Evolutionary conservation across 2,797 vertebrate species (phyloP).

Genomic region (Protonibea diacanthus): DNA sequence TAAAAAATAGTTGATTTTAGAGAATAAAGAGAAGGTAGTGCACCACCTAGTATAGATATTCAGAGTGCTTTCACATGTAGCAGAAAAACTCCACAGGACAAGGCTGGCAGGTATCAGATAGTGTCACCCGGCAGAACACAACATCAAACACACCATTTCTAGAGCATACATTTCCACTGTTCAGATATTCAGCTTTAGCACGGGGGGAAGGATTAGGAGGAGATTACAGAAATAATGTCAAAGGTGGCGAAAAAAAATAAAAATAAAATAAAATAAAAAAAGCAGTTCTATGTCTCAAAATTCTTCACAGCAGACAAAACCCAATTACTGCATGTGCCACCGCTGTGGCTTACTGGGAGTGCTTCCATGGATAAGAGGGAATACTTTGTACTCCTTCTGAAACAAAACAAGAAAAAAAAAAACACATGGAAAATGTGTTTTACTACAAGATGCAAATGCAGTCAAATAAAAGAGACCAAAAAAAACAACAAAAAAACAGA

Average conservation of each 20-base stretch:
- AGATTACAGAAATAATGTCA: slow-evolving; percentile 78
- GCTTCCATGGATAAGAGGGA: slow-evolving; percentile 56
- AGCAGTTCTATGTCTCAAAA: slow-evolving; percentile 45
- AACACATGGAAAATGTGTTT: slow-evolving; percentile 41
- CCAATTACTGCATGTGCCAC: slow-evolving; percentile 52
- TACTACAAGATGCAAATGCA: slow-evolving; percentile 64
- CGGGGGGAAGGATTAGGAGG: slow-evolving; percentile 63
- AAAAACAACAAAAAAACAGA: too few relatives aligned
- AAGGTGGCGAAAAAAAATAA: slow-evolving; percentile 52
- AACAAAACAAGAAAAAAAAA: slow-evolving; percentile 5
- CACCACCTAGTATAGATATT: slow-evolving; percentile 83
- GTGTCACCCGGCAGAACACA: slow-evolving; percentile 77
- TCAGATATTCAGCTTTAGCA: slow-evolving; percentile 73
- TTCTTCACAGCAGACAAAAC: slow-evolving; percentile 65
- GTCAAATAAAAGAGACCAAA: slow-evolving; percentile 64
- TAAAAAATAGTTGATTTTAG: slow-evolving; percentile 87
- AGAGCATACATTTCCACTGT: slow-evolving; percentile 77
- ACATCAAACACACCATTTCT: slow-evolving; percentile 83
- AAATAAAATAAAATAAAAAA: too few relatives aligned
- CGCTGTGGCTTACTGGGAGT: slow-evolving; percentile 59
- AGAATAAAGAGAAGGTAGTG: slow-evolving; percentile 80
- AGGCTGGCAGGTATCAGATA: slow-evolving; percentile 78
- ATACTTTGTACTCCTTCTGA: slow-evolving; percentile 48
- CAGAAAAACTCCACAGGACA: slow-evolving; percentile 83
- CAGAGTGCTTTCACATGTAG: slow-evolving; percentile 85